A percentile compares a stretch with the other conserved stretches of the same genome.
These are phyloP conservation scores for Drosophila dives DNA, from an alignment of 2,888 invertebrate species.

Conservation along the genomic window DNA sequence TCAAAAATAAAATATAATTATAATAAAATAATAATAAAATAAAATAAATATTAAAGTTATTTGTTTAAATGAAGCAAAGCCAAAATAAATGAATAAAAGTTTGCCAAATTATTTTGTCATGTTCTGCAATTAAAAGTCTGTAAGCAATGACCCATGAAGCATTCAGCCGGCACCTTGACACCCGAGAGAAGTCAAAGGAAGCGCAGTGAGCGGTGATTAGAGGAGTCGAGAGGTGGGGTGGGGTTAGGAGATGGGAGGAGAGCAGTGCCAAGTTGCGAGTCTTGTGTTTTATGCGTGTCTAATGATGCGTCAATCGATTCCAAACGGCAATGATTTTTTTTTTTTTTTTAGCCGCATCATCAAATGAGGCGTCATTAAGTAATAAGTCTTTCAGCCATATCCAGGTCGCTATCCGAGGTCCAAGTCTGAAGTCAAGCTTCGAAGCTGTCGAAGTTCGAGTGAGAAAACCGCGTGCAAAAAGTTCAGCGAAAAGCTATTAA, in stretches of 20 bases:
- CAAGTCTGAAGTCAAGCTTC: neutral
- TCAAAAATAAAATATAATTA: neutral
- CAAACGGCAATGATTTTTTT: slow-evolving; percentile 35
- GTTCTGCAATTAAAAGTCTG: slow-evolving; percentile 62
- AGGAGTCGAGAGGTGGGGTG: neutral
- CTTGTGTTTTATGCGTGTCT: slow-evolving; percentile 57
- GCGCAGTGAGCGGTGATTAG: neutral
- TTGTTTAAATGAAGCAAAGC: neutral
- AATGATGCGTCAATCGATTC: slow-evolving; percentile 66
- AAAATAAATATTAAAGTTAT: neutral
- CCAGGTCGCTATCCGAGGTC: slow-evolving; percentile 13
- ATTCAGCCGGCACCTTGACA: slow-evolving; percentile 19
- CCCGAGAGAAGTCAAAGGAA: neutral
- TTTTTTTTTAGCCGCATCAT: slow-evolving; percentile 64
- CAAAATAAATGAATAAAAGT: slow-evolving; percentile 12
- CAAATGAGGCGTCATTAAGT: slow-evolving; percentile 77
- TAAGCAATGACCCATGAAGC: slow-evolving; percentile 38
- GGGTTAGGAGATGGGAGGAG: no score
- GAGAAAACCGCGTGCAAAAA: slow-evolving; percentile 25
- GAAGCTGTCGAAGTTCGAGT: slow-evolving; percentile 5
- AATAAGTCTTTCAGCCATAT: slow-evolving; percentile 66
- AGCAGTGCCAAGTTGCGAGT: neutral
- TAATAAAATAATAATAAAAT: no score
- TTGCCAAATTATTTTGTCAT: slow-evolving; percentile 28
- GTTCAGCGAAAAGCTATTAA: slow-evolving; percentile 69